phyloP scores from a whole-genome alignment of 2,797 vertebrate genomes.

The Typhlichthys eigenmanni region DNA sequence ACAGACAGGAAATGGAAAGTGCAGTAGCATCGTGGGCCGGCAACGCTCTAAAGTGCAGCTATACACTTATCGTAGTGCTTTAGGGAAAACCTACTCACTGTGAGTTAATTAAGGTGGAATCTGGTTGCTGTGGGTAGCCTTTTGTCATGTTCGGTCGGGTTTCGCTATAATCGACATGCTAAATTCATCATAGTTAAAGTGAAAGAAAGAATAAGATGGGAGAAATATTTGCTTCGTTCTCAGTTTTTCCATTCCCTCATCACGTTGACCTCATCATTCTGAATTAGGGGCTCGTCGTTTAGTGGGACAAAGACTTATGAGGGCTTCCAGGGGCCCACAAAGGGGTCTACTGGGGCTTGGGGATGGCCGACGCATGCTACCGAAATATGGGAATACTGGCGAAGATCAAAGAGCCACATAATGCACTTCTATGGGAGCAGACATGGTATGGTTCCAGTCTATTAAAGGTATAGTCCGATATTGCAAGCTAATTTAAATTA shows the following conservation, averaged over 20 bases:
- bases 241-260: conserved; percentile 73
- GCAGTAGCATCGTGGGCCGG: conserved; percentile 25
- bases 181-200: conserved; percentile 68
- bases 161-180: conserved; percentile 68
- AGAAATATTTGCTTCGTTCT: conserved; percentile 30
- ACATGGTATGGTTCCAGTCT: too few relatives aligned
- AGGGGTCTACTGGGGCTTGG: conserved; percentile 33
- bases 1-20: conserved; percentile 46
- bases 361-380: conserved; percentile 8
- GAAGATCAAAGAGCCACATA: too few relatives aligned
- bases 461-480: too few relatives aligned
- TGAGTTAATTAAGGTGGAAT: conserved; percentile 57
- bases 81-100: conserved; percentile 46
- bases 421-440: too few relatives aligned
- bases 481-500: too few relatives aligned
- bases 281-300: conserved; percentile 45
- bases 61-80: conserved; percentile 42
- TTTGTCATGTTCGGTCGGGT: conserved; percentile 65
- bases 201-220: conserved; percentile 35
- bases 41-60: conserved; percentile 33
- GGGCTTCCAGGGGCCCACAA: conserved; percentile 37
- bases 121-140: conserved; percentile 40
- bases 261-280: conserved; percentile 62
- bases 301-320: conserved; percentile 39
- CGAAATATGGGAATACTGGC: too few relatives aligned